Percentiles rank a stretch among this genome's conserved stretches.
Conservation (phyloP, 1,140 invertebrate genomes). For the Lethrus apterus region DNA sequence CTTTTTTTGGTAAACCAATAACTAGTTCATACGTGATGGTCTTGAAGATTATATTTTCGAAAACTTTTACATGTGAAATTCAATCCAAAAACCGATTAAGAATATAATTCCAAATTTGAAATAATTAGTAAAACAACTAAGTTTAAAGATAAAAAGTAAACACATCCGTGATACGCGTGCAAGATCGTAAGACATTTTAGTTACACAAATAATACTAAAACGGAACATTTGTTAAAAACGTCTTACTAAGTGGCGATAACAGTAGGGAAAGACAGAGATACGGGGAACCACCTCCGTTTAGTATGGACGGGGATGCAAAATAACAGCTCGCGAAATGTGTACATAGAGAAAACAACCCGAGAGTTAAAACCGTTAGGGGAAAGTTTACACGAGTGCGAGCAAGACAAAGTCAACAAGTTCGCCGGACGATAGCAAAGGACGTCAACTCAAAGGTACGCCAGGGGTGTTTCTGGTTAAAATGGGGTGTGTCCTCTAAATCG, state of each 20-base stretch:
- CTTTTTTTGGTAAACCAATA: too few species aligned
- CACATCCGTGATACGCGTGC: too few species aligned
- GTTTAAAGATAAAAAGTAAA: too few species aligned
- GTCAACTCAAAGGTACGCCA: constrained; percentile 13
- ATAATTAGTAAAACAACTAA: too few species aligned
- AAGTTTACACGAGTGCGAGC: constrained; percentile 10
- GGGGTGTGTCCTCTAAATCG: constrained; percentile 32
- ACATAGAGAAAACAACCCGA: too few species aligned
- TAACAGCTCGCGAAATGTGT: constrained; percentile 14
- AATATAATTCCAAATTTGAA: too few species aligned
- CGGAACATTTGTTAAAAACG: constrained; percentile 13
- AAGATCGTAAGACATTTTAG: constrained; percentile 10
- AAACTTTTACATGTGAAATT: too few species aligned
- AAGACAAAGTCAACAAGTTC: constrained; percentile 11
- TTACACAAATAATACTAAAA: constrained; percentile 12
- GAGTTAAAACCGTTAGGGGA: constrained; percentile 14
- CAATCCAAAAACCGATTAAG: too few species aligned
- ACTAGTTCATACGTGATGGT: too few species aligned
- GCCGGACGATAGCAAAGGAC: constrained; percentile 2
- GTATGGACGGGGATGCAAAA: neutral
- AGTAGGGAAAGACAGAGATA: constrained; percentile 5
- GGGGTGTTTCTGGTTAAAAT: constrained; percentile 16
- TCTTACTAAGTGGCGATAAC: constrained; percentile 11
- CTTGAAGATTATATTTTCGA: too few species aligned
- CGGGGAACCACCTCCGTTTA: too few species aligned